phyloP scores from a whole-genome alignment of 2,113 vertebrate genomes.

The Pseudonaja textilis region DNA sequence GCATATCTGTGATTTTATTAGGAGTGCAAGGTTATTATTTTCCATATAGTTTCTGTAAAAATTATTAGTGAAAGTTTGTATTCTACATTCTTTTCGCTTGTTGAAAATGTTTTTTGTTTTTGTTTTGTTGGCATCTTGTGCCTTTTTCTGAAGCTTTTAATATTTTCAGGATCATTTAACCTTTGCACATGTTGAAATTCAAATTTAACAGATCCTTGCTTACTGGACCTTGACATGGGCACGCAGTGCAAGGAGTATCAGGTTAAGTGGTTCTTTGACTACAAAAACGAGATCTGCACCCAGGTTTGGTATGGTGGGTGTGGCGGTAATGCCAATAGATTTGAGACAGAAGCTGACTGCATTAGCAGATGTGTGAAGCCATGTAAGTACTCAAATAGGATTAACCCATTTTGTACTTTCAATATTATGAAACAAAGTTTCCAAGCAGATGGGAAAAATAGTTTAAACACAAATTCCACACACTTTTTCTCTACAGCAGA shows the following conservation, averaged over 20 bases:
- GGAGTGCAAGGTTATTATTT: not conserved
- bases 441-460: not conserved
- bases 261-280: conserved; percentile 87
- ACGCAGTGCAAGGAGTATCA: conserved; percentile 81
- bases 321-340: conserved; percentile 83
- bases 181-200: conserved; percentile 63
- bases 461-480: conserved; percentile 10
- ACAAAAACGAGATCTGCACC: conserved; percentile 80
- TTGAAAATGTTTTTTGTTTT: conserved; percentile 1
- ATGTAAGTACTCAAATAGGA: conserved; percentile 71
- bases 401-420: conserved; percentile 36
- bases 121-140: conserved; percentile 30
- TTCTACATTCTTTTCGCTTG: not conserved
- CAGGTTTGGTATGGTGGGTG: conserved; percentile 86
- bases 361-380: conserved; percentile 72
- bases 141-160: conserved; percentile 61
- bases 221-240: conserved; percentile 82
- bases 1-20: not conserved
- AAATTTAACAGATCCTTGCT: conserved; percentile 79
- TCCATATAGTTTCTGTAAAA: not conserved
- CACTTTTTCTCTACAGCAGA: conserved; percentile 58
- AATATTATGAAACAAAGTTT: conserved; percentile 18
- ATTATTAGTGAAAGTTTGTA: not conserved
- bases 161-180: conserved; percentile 39
- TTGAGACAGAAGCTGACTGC: conserved; percentile 80